Conservation (phyloP, 2,113 vertebrate species). For the Clinocottus analis region DNA sequence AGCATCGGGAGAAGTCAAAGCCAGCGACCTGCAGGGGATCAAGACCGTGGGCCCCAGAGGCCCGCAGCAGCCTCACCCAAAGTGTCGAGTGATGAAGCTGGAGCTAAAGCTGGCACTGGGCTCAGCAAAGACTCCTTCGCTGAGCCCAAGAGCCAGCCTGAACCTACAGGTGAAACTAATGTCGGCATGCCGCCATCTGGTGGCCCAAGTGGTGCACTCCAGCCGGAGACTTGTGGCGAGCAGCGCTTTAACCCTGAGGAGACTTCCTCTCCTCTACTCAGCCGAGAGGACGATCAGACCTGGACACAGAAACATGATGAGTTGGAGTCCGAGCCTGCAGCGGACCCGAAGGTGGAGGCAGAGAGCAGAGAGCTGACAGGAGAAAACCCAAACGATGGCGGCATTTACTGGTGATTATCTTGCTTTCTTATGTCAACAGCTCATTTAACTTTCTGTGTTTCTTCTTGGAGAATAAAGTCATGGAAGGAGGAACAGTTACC, state of each 20-base stretch:
- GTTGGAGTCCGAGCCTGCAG: not conserved
- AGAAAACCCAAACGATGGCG: not conserved
- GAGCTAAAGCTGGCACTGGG: not conserved
- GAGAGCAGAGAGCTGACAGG: not conserved
- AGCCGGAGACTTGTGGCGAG: not conserved
- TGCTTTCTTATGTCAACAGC: not conserved
- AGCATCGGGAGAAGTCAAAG: slow-evolving; percentile 66
- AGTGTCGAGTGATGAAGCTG: not conserved
- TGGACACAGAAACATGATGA: not conserved
- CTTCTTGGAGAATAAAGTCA: not conserved
- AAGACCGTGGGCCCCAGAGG: slow-evolving; percentile 26
- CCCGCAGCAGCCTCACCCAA: slow-evolving; percentile 8
- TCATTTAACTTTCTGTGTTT: not conserved
- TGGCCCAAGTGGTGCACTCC: slow-evolving; percentile 21
- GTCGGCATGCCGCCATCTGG: slow-evolving; percentile 43
- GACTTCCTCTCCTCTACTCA: not conserved
- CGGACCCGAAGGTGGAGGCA: not conserved
- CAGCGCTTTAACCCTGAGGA: not conserved
- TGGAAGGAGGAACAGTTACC: not conserved
- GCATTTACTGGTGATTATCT: slow-evolving; percentile 45
- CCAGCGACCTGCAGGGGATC: slow-evolving; percentile 49
- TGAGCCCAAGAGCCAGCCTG: not conserved
- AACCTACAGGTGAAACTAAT: not conserved
- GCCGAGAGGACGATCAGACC: not conserved
- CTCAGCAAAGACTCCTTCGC: not conserved